Evolutionary conservation across 2,888 invertebrate species (phyloP).

Genomic region (Hetaerina titia): DNA sequence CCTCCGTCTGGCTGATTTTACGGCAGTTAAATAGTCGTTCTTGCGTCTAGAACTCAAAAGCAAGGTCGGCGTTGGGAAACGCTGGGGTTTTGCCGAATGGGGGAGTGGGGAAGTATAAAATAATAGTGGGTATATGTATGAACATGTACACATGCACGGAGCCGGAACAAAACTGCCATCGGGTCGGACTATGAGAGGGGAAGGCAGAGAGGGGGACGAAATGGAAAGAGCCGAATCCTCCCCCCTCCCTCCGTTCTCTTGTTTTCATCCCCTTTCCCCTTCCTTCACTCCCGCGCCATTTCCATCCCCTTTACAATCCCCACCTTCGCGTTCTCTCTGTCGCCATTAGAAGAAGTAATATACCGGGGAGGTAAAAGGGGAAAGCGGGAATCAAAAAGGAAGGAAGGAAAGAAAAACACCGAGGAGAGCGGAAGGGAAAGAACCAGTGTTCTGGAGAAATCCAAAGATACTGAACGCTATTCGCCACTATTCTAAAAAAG

Average conservation of each 20-base stretch:
- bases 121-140: no score
- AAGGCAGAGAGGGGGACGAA: no score
- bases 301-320: neutral
- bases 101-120: no score
- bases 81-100: neutral
- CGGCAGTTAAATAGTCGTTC: conserved; percentile 3
- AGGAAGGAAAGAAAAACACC: neutral
- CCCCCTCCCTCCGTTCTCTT: no score
- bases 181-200: no score
- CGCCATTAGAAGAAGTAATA: neutral
- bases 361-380: neutral
- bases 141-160: no score
- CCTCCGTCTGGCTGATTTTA: neutral
- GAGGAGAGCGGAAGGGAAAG: neutral
- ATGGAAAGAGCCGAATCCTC: no score
- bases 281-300: neutral
- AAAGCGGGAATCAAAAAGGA: neutral
- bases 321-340: neutral
- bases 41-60: neutral
- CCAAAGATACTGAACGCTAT: neutral
- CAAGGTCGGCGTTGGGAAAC: neutral
- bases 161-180: no score
- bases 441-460: neutral
- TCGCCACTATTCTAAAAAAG: neutral
- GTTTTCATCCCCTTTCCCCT: neutral